Conservation (phyloP, 2,888 invertebrate genomes). For the Chydorus sphaericus region DNA sequence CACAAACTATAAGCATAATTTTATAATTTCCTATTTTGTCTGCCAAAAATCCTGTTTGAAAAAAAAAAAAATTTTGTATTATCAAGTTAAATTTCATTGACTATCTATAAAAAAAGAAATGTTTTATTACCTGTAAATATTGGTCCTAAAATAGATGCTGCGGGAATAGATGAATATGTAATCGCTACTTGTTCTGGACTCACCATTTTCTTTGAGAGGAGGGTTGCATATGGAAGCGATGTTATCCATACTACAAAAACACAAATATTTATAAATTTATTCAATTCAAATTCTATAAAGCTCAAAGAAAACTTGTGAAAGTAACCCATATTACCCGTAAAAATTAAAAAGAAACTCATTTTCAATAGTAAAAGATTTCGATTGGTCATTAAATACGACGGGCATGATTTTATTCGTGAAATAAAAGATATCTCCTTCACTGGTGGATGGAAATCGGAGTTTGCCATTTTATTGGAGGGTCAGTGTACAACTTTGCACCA, state of each 20-base stretch:
- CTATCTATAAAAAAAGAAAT: background rate
- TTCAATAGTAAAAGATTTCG: too few relatives aligned
- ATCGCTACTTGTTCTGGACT: background rate
- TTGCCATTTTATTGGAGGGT: too few relatives aligned
- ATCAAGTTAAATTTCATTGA: background rate
- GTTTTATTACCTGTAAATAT: background rate
- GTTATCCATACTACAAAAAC: background rate
- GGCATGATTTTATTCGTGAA: too few relatives aligned
- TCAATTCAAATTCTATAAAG: too few relatives aligned
- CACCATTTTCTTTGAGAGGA: background rate
- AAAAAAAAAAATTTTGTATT: background rate
- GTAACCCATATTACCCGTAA: too few relatives aligned
- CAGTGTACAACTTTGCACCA: too few relatives aligned
- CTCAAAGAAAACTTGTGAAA: too few relatives aligned
- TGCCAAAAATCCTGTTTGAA: background rate
- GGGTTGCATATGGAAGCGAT: background rate
- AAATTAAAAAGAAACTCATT: too few relatives aligned
- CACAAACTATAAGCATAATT: background rate
- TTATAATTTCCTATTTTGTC: background rate
- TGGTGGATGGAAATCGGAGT: too few relatives aligned
- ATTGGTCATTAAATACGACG: too few relatives aligned
- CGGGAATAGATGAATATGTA: background rate
- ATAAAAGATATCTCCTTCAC: too few relatives aligned
- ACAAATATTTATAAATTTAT: too few relatives aligned
- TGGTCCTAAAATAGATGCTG: background rate